Evolutionary conservation across 1,140 invertebrate species (phyloP), one percentile per base, ranked within the genome.

Genomic region (Ladona fulva): DNA sequence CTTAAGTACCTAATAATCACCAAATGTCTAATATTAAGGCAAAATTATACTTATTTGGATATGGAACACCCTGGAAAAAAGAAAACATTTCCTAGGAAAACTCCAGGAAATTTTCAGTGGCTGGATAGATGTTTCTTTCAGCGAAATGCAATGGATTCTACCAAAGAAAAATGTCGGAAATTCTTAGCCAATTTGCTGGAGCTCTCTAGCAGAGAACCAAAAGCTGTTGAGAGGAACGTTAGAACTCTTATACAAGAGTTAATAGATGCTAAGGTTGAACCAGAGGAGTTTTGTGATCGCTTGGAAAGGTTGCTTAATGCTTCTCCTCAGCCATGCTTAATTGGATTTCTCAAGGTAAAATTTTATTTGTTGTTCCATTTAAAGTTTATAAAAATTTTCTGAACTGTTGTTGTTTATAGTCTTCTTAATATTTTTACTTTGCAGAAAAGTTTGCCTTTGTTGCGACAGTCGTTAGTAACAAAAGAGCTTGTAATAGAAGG

Each of bases 141-240:
- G n/a, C n/a, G n/a, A n/a, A n/a, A n/a, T n/a, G n/a, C n/a, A n/a
- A n/a, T n/a, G n/a, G n/a, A n/a, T n/a, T n/a, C n/a, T n/a, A n/a
- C n/a, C n/a, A n/a, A n/a, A n/a, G n/a, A n/a, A n/a, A n/a, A 99
- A 88, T 99, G 97, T 88, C 94, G 97, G 83, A 99, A 98, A 88
- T 99, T 99, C 87, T 89, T 99, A 84, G 95, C 97, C 77, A 98
- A 98, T 85, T 89, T 99, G 80, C 90, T 99, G 82, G 95, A 97
- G 85, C 87, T 99, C 83, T 97, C 97, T 80, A 95, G 93, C 87
- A 93, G 95, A 87, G 95, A 99, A 88, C 95, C 96, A 78, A 93
- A 94, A 86, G 89, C 93, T 76, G 97, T 98, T 73, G 95, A 98
- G 83, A 90, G 91, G 81, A 98, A 96, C 89, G 97, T 99, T 44